Evolutionary conservation across 2,113 vertebrate species (phyloP), one percentile per base, ranked within the genome.

Genomic region (Sisor rabdophorus): DNA sequence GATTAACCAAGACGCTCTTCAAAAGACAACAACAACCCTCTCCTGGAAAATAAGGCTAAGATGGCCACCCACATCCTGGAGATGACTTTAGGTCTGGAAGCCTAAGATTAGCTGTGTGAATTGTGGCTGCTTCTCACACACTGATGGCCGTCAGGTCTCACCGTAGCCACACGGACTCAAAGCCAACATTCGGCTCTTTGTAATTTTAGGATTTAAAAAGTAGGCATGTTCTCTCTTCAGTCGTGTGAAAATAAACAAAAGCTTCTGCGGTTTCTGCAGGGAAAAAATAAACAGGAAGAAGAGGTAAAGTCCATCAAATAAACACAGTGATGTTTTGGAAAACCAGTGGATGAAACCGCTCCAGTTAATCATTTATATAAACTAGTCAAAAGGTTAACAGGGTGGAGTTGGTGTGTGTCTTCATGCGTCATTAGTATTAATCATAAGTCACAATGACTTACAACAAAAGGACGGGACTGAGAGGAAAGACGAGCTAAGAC

Each of bases 31-130:
- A 54, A 71, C 78, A 86, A 83, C 76, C 67, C 65, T 63, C 56
- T 78, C 73, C 81, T 75, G 52, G 61, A 67, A 82, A 84, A 84
- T 80, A 84, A 81, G 22, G 73, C 64, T 82, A 75, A 85, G 26
- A 16, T 71, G 82, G 83, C 76, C 56, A 73, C 80, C 78, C 61
- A 81, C 55, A 64, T 71, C 70, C 19, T 44, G 22, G 61, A 55
- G 54, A 79, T 77, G 81, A 82, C 60, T 79, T 73, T 22, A 79
- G n/a, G 54, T 28, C 47, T 76, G 73, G 53, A 67, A 24, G 73
- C 16, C 36, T 67, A 56, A 68, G 71, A 50, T 56, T 26, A 16
- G 61, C 47, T n/a, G n/a, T 52, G 54, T 71, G 32, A 50, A 83
- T 76, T 83, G 80, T 81, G 81, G 73, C 71, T 69, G 53, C 73